These are phyloP conservation scores for Agrochola litura DNA, from an alignment of 2,888 invertebrate species.

Conservation along the genomic window DNA sequence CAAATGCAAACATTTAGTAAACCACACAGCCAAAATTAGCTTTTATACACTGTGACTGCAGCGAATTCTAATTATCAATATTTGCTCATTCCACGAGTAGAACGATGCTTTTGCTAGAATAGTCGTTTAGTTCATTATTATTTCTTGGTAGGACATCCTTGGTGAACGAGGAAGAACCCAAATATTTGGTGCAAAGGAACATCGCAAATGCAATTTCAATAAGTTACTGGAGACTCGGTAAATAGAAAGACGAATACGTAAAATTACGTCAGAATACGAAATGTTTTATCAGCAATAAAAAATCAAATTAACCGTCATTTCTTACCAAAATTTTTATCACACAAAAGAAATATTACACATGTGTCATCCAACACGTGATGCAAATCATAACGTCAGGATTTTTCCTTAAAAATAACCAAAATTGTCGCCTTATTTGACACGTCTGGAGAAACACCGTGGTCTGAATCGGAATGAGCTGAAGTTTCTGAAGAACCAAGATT, in stretches of 20 bases:
- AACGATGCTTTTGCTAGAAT: constrained; percentile 22
- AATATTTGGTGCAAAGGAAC: constrained; percentile 22
- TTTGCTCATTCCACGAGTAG: constrained; percentile 6
- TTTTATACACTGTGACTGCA: constrained; percentile 7
- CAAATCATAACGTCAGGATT: constrained; percentile 72
- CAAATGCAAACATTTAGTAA: constrained; percentile 6
- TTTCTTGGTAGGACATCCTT: constrained; percentile 31
- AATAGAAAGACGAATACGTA: constrained; percentile 3
- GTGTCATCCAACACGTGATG: constrained; percentile 69
- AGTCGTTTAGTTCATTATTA: constrained; percentile 22
- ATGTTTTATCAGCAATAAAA: constrained; percentile 20
- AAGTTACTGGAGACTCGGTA: background rate
- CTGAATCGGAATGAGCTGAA: constrained; percentile 73
- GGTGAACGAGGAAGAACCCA: constrained; percentile 13
- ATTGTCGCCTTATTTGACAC: constrained; percentile 76
- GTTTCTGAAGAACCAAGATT: constrained; percentile 51
- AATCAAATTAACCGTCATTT: constrained; percentile 52
- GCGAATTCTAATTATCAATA: constrained; percentile 40
- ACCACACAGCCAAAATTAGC: constrained; percentile 3
- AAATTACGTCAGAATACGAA: constrained; percentile 9
- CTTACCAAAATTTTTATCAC: constrained; percentile 52
- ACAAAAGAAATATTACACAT: constrained; percentile 62
- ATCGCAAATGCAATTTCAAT: background rate
- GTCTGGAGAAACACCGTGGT: constrained; percentile 65
- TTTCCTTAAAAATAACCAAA: constrained; percentile 70